Evolutionary conservation across 2,797 vertebrate species (phyloP).

Genomic region (Fistularia tabacaria): DNA sequence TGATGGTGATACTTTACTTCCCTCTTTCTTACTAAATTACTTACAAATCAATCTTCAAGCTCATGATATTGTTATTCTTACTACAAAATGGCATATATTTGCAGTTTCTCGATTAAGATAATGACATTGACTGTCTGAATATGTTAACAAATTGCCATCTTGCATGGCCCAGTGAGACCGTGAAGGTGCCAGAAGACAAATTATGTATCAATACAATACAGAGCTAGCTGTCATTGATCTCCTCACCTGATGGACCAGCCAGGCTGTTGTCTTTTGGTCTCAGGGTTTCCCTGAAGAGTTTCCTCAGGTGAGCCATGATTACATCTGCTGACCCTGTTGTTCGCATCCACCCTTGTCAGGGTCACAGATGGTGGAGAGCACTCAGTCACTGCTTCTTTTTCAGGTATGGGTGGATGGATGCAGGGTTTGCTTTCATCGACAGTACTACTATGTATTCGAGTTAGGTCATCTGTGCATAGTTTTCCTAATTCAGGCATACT

Average conservation of each 20-base stretch:
- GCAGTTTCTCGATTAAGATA: too few relatives aligned
- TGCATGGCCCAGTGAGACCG: too few relatives aligned
- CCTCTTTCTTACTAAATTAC: too few relatives aligned
- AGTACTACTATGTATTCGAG: slow-evolving; percentile 8
- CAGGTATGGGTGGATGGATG: slow-evolving; percentile 52
- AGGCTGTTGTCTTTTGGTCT: slow-evolving; percentile 14
- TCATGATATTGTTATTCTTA: too few relatives aligned
- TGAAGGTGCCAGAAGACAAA: too few relatives aligned
- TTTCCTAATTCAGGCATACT: slow-evolving; percentile 94
- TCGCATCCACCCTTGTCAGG: slow-evolving; percentile 14
- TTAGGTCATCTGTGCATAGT: slow-evolving; percentile 78
- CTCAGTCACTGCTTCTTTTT: slow-evolving; percentile 9
- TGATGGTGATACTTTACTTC: too few relatives aligned
- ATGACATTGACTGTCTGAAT: too few relatives aligned
- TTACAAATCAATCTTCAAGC: too few relatives aligned
- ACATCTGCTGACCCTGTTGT: slow-evolving; percentile 37
- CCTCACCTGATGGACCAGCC: slow-evolving; percentile 86
- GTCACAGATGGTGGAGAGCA: slow-evolving; percentile 3
- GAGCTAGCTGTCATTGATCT: background rate
- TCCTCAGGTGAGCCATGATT: slow-evolving; percentile 43
- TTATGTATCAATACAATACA: too few relatives aligned
- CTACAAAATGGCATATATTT: too few relatives aligned
- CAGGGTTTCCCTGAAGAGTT: slow-evolving; percentile 2
- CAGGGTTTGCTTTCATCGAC: slow-evolving; percentile 74
- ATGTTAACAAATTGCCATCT: too few relatives aligned